A percentile compares a stretch with the other conserved stretches of the same genome.
These are phyloP conservation scores for Doryteuthis pealeii DNA, from an alignment of 1,140 invertebrate genomes.

Conservation along the genomic window DNA sequence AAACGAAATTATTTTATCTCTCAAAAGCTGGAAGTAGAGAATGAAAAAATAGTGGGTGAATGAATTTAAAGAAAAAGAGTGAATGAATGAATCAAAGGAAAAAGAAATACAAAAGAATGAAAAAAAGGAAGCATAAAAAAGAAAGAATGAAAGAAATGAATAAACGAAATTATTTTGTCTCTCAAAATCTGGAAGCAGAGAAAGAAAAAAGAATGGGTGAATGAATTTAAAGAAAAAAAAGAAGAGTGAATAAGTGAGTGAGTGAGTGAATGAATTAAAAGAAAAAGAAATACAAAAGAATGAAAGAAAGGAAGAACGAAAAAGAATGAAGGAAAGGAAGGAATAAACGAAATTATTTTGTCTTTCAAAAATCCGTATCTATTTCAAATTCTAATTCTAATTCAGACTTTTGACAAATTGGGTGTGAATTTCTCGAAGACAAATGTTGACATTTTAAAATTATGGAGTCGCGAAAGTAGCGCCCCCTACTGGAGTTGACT, in stretches of 20 bases:
- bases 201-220: not conserved
- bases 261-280: not conserved
- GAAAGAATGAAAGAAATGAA: not conserved
- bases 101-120: not conserved
- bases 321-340: conserved; percentile 14
- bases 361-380: too few species aligned
- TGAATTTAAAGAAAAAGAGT: not conserved
- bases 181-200: too few species aligned
- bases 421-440: too few species aligned
- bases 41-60: not conserved
- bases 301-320: conserved; percentile 6
- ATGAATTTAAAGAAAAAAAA: not conserved
- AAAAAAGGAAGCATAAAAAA: not conserved
- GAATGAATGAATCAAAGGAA: not conserved
- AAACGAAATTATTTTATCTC: too few species aligned
- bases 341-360: not conserved
- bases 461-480: too few species aligned
- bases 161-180: too few species aligned
- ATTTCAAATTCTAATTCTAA: too few species aligned
- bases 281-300: not conserved
- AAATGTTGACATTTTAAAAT: too few species aligned
- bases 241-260: not conserved
- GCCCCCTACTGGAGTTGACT: too few species aligned
- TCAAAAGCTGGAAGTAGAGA: not conserved
- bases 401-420: too few species aligned